These are phyloP conservation scores for Paralichthys olivaceus DNA, from an alignment of 2,113 vertebrate species.

Conservation along the genomic window DNA sequence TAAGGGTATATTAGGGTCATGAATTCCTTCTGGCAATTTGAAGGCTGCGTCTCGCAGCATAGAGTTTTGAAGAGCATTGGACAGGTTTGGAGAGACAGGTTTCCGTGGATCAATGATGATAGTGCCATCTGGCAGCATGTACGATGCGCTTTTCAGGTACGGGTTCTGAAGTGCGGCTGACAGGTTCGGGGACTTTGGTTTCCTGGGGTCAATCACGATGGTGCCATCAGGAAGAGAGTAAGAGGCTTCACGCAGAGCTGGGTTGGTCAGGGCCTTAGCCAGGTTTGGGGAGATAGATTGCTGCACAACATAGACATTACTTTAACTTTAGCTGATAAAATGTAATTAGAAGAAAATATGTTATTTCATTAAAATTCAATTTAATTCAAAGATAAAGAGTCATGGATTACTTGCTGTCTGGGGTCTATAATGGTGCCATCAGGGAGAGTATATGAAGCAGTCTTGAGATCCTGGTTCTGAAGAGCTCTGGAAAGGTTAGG, in stretches of 20 bases:
- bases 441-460: constrained; percentile 79
- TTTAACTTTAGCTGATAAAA: neutral
- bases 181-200: constrained; percentile 71
- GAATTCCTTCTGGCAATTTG: constrained; percentile 73
- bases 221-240: constrained; percentile 77
- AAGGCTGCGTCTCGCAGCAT: constrained; percentile 69
- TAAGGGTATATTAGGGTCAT: constrained; percentile 66
- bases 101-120: constrained; percentile 79
- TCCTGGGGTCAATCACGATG: constrained; percentile 70
- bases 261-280: constrained; percentile 68
- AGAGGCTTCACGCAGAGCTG: constrained; percentile 68
- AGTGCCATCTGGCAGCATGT: constrained; percentile 80
- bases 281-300: constrained; percentile 74
- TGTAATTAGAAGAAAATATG: neutral
- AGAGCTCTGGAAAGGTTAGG: constrained; percentile 80
- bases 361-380: neutral
- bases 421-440: constrained; percentile 75
- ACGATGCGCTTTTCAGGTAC: constrained; percentile 78
- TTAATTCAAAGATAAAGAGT: neutral
- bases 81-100: constrained; percentile 74
- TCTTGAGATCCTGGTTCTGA: constrained; percentile 73
- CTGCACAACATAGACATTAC: constrained; percentile 39
- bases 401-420: constrained; percentile 66
- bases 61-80: constrained; percentile 72
- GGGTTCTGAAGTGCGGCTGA: constrained; percentile 78